These are phyloP conservation scores for Vesta saturnalis DNA, from an alignment of 2,888 invertebrate species.

Conservation along the genomic window DNA sequence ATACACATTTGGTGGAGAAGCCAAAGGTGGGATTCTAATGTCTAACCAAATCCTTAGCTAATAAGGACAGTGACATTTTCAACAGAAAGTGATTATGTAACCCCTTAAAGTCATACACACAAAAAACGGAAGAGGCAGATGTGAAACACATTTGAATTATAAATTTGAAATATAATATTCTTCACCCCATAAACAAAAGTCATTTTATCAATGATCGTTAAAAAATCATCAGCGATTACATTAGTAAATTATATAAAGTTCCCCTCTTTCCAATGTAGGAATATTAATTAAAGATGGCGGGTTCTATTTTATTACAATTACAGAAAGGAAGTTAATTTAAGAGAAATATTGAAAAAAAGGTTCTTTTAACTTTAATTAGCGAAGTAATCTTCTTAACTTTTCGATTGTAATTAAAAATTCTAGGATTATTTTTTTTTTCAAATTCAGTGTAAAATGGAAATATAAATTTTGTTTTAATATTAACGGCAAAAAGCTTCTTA, in stretches of 20 bases:
- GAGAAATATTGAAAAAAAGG: slow-evolving; percentile 9
- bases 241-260: neutral
- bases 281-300: slow-evolving; percentile 9
- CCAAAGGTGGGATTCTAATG: too few relatives aligned
- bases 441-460: neutral
- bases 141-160: neutral
- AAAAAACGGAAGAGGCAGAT: neutral
- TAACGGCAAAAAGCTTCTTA: slow-evolving; percentile 7
- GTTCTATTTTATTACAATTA: slow-evolving; percentile 9
- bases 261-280: neutral
- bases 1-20: too few relatives aligned
- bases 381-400: slow-evolving; percentile 14
- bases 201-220: neutral
- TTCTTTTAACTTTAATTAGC: slow-evolving; percentile 13
- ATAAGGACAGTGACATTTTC: too few relatives aligned
- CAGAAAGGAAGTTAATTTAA: slow-evolving; percentile 14
- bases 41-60: too few relatives aligned
- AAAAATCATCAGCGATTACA: neutral
- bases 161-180: neutral
- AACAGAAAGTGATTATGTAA: too few relatives aligned
- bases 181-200: neutral
- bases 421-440: slow-evolving; percentile 8
- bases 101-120: too few relatives aligned
- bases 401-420: slow-evolving; percentile 14
- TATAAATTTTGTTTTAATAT: slow-evolving; percentile 9